Evolutionary conservation across 37 sponge, comb jelly and placozoan genomes (phyloP), one percentile per base, ranked within the genome.

Genomic region (Hexactinellida sp.): DNA sequence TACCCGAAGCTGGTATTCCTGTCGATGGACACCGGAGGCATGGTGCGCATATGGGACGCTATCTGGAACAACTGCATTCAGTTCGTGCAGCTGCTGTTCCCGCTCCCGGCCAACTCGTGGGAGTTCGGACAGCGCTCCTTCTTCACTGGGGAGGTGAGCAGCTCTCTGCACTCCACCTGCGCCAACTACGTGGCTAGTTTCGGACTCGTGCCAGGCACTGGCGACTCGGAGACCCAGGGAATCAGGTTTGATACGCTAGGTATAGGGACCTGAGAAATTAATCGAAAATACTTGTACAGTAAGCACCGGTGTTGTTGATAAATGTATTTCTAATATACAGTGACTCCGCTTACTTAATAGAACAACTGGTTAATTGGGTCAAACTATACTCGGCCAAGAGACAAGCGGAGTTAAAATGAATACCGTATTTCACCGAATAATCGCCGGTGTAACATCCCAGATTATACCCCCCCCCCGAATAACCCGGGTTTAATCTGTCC

Each of bases 71-170:
- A 63, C 34, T 63, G 76, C 34, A 63, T 63, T 7, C 76, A 63
- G 76, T 63, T 63, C 76, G 30, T 63, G 5, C 76, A 63, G 76
- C 76, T 63, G 5, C 1, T 25, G 5, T 63, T 63, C 76, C 76
- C 76, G 28, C 21, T 63, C 25, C 76, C 76, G 25, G 5, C 76
- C 3, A 23, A 63, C 25, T 63, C 76, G 1, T 63, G 76, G 76
- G 76, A 63, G 76, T 63, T 63, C 34, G 76, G 76, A 82, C 82
- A 82, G 21, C 82, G 51, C 16, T 25, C 83, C 1, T 38, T 82
- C 32, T 82, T 87, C 87, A 87, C 87, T 82, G 82, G 83, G 34
- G 87, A 82, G 1, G 19, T 82, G 39, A 82, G 30, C 82, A 82
- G 87, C 41, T 39, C 83, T 34, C 51, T 87, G 1, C 37, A 82